Evolutionary conservation across 1,140 invertebrate genomes (phyloP), one percentile per base, ranked within the genome.

Genomic region (Drosophila sucinea): DNA sequence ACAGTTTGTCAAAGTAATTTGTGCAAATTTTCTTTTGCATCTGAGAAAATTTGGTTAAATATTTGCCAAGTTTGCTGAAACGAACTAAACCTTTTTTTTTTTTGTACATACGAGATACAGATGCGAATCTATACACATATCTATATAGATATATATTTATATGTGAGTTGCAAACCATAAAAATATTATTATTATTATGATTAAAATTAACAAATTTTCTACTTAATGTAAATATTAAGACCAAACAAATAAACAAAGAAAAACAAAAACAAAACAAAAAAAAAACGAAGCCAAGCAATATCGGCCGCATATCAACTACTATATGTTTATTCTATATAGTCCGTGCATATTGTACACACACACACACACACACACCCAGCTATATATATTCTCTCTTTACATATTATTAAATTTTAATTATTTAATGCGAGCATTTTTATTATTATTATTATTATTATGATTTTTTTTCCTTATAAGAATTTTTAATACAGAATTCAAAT

Each of bases 171-270:
- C 63, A 62, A 67, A 71, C 40, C 66, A 65, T 70, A 51, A 27
- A 69, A 62, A 71, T 74, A 64, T 67, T 63, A 55, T 64, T 67
- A 60, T 47, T 76, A 56, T 56, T 40, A 60, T 38, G 54, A 63
- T 41, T 81, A 79, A 67, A 58, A 73, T 87, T 79, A 82, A 82
- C 61, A 72, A 82, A 78, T 75, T 73, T 87, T 86, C 79, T 86
- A 86, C 83, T 86, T 86, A 86, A 86, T 86, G 83, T 86, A 86
- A 77, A 86, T 86, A 86, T 71, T 83, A 87, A 80, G 83, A 69
- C 76, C 35, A 86, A 57, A 77, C 70, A 82, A 58, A 40, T 47
- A 6, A 60, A 79, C 54, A 47, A 65, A 38, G 56, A 4, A 57
- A 60, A 8, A 44, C 1, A 58, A 44, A 27, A 33, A 25, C 5